Evolutionary conservation across 1,140 invertebrate species (phyloP).

Genomic region (Lepidurus packardi): DNA sequence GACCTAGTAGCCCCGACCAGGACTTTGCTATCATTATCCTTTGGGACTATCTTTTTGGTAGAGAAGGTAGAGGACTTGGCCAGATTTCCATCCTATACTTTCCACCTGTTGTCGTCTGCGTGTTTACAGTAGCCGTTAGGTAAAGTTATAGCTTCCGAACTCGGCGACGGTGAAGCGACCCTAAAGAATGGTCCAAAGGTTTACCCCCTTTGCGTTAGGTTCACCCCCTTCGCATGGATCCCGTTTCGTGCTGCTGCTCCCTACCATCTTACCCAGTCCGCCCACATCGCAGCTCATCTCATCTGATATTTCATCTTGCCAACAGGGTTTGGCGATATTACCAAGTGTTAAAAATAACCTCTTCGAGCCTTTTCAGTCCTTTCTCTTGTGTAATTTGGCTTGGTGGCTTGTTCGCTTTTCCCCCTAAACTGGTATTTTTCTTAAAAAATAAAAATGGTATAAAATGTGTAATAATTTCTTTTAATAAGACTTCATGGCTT

Average conservation of each 20-base stretch:
- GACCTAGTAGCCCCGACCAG: background rate
- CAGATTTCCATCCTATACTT: background rate
- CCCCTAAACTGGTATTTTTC: background rate
- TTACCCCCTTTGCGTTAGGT: background rate
- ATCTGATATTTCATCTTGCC: constrained; percentile 22
- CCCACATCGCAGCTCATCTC: background rate
- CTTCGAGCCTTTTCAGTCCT: background rate
- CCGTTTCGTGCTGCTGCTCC: background rate
- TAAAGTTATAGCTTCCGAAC: background rate
- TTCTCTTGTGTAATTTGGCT: background rate
- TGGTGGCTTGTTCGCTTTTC: background rate
- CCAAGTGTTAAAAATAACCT: constrained; percentile 4
- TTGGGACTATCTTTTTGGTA: background rate
- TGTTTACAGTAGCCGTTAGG: constrained; percentile 18
- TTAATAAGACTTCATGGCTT: background rate
- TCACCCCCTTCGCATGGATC: background rate
- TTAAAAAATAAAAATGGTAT: background rate
- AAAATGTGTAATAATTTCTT: background rate
- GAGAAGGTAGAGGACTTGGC: background rate
- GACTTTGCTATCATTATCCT: background rate
- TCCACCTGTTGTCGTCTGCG: background rate
- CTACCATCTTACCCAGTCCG: background rate
- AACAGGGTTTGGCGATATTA: constrained; percentile 3
- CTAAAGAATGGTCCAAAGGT: background rate
- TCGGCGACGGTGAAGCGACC: background rate